These are phyloP conservation scores for Cyphomyrus discorhynchus DNA, from an alignment of 2,113 vertebrate species.

Conservation along the genomic window DNA sequence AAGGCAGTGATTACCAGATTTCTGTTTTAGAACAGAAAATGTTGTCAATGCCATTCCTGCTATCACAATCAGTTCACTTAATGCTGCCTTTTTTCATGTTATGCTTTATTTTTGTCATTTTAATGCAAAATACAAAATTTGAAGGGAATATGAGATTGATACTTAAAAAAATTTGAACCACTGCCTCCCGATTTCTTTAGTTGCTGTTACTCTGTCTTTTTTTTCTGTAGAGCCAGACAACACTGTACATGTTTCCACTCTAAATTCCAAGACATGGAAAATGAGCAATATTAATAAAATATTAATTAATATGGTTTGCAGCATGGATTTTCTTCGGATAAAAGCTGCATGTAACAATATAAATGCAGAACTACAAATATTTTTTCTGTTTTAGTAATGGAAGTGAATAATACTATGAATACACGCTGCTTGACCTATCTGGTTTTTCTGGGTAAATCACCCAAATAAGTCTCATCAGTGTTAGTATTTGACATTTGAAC, in stretches of 20 bases:
- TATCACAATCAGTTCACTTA: neutral
- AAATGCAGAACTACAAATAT: neutral
- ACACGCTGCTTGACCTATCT: neutral
- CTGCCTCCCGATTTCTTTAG: neutral
- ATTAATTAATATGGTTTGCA: neutral
- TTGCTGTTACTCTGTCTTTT: neutral
- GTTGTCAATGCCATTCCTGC: neutral
- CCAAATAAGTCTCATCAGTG: neutral
- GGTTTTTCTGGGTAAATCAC: neutral
- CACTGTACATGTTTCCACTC: neutral
- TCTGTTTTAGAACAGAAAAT: neutral
- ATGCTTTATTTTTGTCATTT: neutral
- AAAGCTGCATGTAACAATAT: neutral
- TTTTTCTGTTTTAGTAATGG: neutral
- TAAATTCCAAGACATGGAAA: neutral
- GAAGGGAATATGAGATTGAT: neutral
- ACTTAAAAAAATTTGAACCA: neutral
- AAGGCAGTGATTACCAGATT: neutral
- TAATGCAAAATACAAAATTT: neutral
- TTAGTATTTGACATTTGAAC: constrained; percentile 25
- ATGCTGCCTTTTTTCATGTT: neutral
- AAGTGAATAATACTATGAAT: neutral
- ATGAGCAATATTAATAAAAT: neutral
- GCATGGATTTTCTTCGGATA: neutral
- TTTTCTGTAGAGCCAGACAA: neutral